Conservation (phyloP, 2,888 invertebrate species). For the Rhopalosiphum nymphaeae region DNA sequence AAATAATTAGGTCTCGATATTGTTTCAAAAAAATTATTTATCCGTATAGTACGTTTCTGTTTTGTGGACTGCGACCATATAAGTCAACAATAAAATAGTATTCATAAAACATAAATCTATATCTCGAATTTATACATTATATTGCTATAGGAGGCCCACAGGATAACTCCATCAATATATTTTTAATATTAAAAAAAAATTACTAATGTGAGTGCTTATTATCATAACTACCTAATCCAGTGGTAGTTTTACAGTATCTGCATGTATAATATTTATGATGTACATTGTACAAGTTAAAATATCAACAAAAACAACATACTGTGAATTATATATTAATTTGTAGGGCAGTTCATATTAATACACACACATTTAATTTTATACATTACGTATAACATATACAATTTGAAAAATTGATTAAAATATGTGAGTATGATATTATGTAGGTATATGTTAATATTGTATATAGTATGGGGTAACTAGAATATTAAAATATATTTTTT, state of each 20-base stretch:
- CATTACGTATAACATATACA: background rate
- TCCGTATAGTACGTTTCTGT: background rate
- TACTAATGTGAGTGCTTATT: background rate
- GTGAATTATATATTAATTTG: background rate
- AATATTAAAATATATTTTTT: background rate
- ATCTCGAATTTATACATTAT: background rate
- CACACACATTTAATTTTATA: background rate
- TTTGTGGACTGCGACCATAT: background rate
- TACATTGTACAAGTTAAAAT: background rate
- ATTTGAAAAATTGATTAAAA: background rate
- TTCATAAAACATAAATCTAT: background rate
- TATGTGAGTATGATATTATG: background rate
- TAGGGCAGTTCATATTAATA: background rate
- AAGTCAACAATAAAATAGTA: background rate
- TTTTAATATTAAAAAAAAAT: background rate
- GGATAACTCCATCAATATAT: background rate
- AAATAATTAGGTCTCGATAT: background rate
- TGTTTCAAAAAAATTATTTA: background rate
- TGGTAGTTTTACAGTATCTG: background rate
- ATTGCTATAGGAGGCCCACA: background rate
- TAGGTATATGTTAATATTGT: background rate
- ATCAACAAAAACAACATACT: background rate
- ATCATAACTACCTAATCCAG: background rate
- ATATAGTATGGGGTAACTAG: background rate
- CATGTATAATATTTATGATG: background rate